These are phyloP conservation scores for Anisognathus igniventris DNA, from an alignment of 2,797 vertebrate genomes.

Conservation along the genomic window DNA sequence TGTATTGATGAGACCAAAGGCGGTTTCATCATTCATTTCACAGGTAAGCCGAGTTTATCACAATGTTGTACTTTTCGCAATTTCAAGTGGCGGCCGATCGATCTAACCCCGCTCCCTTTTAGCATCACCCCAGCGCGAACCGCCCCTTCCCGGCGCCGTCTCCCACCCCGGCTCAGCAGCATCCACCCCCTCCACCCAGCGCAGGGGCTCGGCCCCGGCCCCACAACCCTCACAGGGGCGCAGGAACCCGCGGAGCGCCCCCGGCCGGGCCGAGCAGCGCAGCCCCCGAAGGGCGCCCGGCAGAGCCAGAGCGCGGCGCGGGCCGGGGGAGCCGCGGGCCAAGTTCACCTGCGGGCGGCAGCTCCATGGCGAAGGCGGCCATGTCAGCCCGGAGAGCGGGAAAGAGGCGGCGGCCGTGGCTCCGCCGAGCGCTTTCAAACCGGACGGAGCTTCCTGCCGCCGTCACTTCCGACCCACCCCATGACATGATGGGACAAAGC, in stretches of 20 bases:
- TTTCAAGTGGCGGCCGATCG: no score
- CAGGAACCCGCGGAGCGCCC: not conserved
- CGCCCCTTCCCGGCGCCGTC: not conserved
- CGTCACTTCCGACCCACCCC: conserved; percentile 59
- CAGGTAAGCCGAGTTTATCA: not conserved
- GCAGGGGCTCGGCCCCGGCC: rapidly evolving
- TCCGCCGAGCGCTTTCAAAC: conserved; percentile 52
- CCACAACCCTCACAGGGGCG: rapidly evolving
- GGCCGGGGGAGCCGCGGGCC: rapidly evolving
- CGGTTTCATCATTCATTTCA: rapidly evolving
- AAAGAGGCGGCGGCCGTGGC: rapidly evolving
- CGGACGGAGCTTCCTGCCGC: conserved; percentile 1
- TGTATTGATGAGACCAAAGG: rapidly evolving
- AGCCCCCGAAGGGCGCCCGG: not conserved
- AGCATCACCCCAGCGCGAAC: no score
- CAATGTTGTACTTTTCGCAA: rapidly evolving
- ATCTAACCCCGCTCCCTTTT: no score
- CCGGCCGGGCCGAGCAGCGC: rapidly evolving
- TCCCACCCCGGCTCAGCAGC: not conserved
- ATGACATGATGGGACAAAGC: rapidly evolving
- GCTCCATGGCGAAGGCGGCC: conserved; percentile 66
- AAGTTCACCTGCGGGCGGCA: conserved; percentile 57
- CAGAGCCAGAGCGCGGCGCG: not conserved
- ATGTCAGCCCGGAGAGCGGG: not conserved
- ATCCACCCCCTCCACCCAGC: rapidly evolving